A percentile compares a stretch with the other conserved stretches of the same genome.
Evolutionary conservation across 37 sponge, comb jelly and placozoan species (phyloP).

Genomic region (Bolinopsis microptera): DNA sequence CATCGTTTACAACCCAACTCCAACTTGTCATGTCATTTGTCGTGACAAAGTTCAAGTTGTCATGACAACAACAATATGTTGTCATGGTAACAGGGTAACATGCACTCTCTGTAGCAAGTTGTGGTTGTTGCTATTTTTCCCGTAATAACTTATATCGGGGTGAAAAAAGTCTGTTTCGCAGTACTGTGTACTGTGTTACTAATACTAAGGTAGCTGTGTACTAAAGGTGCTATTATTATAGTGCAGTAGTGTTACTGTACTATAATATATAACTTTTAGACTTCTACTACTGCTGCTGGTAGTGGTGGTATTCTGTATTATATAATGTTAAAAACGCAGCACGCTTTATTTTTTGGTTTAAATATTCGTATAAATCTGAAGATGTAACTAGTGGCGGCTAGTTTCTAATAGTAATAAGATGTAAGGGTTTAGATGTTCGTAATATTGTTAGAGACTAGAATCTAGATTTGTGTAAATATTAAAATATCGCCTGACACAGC

Average conservation of each 20-base stretch:
- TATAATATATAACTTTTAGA: neutral
- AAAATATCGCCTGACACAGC: too few species aligned
- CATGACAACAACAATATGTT: neutral
- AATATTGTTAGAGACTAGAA: too few species aligned
- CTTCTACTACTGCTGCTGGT: too few species aligned
- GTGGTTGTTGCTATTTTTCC: neutral
- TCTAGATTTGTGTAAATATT: too few species aligned
- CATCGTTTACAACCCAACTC: neutral
- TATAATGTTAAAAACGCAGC: neutral
- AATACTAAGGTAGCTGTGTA: too few species aligned
- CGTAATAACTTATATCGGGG: neutral
- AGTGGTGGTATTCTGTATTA: neutral
- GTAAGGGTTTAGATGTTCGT: too few species aligned
- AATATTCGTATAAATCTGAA: neutral
- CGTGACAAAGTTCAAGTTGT: neutral
- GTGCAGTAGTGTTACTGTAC: too few species aligned
- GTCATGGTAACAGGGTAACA: neutral
- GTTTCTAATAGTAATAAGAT: too few species aligned
- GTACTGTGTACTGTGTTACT: neutral
- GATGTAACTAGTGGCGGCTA: too few species aligned
- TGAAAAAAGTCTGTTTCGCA: neutral
- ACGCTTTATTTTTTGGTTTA: neutral
- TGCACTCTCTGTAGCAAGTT: too few species aligned
- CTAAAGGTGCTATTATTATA: too few species aligned
- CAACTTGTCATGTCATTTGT: neutral